Conservation (phyloP, 2,888 invertebrate genomes). For the Troides helena region DNA sequence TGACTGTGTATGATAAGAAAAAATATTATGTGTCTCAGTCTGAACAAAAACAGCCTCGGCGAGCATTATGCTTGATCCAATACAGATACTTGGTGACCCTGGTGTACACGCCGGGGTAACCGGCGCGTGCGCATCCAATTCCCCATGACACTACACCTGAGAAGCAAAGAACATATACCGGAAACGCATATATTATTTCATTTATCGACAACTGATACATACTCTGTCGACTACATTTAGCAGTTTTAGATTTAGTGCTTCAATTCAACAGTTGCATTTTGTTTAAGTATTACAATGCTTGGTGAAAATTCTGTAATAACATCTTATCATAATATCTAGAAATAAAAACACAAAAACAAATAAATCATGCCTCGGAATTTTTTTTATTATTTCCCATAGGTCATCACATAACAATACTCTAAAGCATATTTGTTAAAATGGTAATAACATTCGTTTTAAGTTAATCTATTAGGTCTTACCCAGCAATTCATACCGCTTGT, state of each 20-base stretch:
- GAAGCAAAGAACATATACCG: conserved; percentile 18
- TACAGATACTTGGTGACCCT: conserved; percentile 89
- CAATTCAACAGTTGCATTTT: background rate
- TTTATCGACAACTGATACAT: background rate
- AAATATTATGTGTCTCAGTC: conserved; percentile 47
- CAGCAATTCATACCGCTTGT: conserved; percentile 88
- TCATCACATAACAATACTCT: too few species aligned
- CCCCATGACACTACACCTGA: conserved; percentile 92
- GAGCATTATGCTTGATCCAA: conserved; percentile 88
- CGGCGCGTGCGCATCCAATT: conserved; percentile 90
- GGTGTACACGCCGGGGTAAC: conserved; percentile 93
- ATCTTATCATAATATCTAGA: background rate
- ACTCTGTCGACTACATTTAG: background rate
- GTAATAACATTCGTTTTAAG: background rate
- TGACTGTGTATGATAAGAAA: background rate
- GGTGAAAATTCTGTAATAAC: background rate
- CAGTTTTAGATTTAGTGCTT: background rate
- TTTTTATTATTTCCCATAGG: too few species aligned
- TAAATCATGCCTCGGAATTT: background rate
- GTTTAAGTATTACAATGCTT: background rate
- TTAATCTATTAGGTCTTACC: conserved; percentile 64
- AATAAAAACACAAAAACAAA: background rate
- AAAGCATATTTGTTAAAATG: too few species aligned
- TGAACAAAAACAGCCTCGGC: conserved; percentile 89
- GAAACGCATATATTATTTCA: background rate